Percentiles rank a stretch among this genome's conserved stretches.
phyloP scores from a whole-genome alignment of 2,113 vertebrate species.

The Sterrhoptilus dennistouni region DNA sequence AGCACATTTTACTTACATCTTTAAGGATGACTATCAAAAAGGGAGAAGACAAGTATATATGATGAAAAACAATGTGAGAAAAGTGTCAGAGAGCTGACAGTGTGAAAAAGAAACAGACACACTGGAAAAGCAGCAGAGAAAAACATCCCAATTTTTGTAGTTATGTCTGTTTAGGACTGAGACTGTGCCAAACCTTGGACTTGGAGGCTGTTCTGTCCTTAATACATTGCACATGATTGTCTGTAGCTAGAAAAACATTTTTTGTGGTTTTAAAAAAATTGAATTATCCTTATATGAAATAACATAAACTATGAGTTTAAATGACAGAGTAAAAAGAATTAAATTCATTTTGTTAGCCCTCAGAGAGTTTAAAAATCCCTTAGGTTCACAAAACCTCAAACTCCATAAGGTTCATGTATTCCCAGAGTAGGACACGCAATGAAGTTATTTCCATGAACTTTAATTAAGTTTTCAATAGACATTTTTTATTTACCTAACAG shows the following conservation, averaged over 20 bases:
- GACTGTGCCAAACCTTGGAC: conserved; percentile 43
- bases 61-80: background rate
- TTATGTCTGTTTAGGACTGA: conserved; percentile 38
- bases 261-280: conserved; percentile 39
- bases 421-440: background rate
- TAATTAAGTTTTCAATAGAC: conserved; percentile 18
- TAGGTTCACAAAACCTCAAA: conserved; percentile 26
- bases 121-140: conserved; percentile 5
- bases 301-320: conserved; percentile 43
- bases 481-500: background rate
- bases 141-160: background rate
- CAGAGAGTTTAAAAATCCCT: conserved; percentile 35
- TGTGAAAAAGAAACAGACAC: background rate
- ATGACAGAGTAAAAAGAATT: conserved; percentile 38
- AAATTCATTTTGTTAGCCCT: conserved; percentile 41
- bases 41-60: background rate
- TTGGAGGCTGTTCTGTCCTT: conserved; percentile 45
- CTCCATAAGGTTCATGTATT: background rate
- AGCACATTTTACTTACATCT: background rate
- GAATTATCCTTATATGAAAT: conserved; percentile 51
- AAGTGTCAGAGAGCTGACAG: background rate
- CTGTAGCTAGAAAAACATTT: conserved; percentile 57
- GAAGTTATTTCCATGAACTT: background rate
- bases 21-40: background rate
- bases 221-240: conserved; percentile 64